A percentile compares a stretch with the other conserved stretches of the same genome.
phyloP scores from a whole-genome alignment of 2,888 invertebrate species.

The Troides oblongomaculatus region DNA sequence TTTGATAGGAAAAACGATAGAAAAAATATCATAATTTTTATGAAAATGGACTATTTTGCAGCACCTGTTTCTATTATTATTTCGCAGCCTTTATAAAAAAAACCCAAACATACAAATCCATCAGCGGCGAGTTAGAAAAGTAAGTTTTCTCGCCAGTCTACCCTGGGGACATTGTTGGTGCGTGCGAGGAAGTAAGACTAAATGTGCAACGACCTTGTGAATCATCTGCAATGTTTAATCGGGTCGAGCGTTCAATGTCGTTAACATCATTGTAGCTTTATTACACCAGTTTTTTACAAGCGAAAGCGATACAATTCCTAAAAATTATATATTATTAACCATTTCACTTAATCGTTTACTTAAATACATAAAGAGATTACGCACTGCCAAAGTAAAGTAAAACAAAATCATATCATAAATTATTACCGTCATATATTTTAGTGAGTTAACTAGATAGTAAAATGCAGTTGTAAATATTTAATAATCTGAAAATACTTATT shows the following conservation, averaged over 20 bases:
- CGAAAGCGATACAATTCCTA: constrained; percentile 34
- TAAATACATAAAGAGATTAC: neutral
- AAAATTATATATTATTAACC: neutral
- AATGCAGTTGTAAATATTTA: neutral
- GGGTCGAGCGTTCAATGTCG: constrained; percentile 73
- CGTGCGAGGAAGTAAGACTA: constrained; percentile 33
- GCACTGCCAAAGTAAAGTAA: neutral
- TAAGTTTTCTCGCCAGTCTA: neutral
- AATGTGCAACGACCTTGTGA: constrained; percentile 52
- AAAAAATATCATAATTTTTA: neutral
- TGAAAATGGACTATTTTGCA: neutral
- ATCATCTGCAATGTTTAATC: constrained; percentile 67
- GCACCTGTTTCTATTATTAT: neutral
- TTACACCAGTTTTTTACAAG: constrained; percentile 20
- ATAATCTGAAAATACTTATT: neutral
- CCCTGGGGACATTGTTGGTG: neutral
- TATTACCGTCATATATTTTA: no score
- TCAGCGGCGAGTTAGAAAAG: neutral
- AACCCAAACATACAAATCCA: neutral
- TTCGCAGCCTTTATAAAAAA: neutral
- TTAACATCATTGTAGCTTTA: constrained; percentile 38
- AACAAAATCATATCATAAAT: no score
- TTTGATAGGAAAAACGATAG: neutral
- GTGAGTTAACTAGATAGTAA: neutral
- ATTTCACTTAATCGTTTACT: neutral